Evolutionary conservation across 2,113 vertebrate genomes (phyloP).

Genomic region (Uria lomvia): DNA sequence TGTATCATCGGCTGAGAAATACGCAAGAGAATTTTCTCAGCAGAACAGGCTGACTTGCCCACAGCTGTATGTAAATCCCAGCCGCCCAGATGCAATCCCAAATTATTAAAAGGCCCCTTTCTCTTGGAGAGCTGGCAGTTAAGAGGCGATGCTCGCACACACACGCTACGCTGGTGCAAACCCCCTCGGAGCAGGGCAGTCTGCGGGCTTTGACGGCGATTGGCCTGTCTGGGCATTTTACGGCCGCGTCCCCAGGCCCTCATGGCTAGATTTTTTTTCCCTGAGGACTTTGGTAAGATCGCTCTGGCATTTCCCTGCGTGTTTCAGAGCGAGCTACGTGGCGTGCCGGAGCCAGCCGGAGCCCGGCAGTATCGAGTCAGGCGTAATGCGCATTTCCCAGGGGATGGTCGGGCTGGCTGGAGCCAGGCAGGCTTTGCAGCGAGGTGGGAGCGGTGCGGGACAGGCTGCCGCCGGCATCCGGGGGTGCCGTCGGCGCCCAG

Average conservation of each 20-base stretch:
- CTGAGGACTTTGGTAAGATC: neutral
- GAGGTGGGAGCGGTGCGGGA: neutral
- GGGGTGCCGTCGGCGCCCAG: neutral
- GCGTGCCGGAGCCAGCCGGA: neutral
- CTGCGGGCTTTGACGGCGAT: neutral
- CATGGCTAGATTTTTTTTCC: neutral
- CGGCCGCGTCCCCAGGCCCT: neutral
- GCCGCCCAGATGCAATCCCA: neutral
- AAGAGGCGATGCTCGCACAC: neutral
- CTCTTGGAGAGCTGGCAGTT: neutral
- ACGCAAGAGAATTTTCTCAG: neutral
- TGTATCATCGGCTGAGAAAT: neutral
- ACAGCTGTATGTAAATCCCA: neutral
- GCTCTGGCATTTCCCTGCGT: neutral
- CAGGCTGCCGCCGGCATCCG: neutral
- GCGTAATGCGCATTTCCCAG: neutral
- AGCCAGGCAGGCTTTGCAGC: neutral
- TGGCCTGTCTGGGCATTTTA: neutral
- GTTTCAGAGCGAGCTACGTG: neutral
- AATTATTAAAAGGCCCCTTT: neutral
- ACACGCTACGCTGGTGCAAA: neutral
- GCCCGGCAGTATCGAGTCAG: neutral
- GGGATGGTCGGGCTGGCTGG: neutral
- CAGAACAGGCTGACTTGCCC: neutral
- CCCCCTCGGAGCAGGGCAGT: neutral